Conservation (phyloP, 2,888 invertebrate genomes). For the Xanthorhoe designata region DNA sequence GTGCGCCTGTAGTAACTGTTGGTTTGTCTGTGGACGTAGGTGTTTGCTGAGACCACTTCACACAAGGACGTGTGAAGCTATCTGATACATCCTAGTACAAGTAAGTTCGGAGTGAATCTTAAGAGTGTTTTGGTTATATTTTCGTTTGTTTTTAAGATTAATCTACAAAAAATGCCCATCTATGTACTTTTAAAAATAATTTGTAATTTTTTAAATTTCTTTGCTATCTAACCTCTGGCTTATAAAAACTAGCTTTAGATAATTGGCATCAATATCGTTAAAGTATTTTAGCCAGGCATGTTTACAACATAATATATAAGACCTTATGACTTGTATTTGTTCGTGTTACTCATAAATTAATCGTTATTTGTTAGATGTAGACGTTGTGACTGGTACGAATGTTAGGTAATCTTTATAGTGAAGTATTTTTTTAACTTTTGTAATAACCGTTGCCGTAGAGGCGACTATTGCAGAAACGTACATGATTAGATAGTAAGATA, state of each 20-base stretch:
- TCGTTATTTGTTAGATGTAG: neutral
- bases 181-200: too few relatives aligned
- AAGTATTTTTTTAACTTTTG: neutral
- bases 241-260: neutral
- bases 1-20: conserved; percentile 17
- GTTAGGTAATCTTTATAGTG: neutral
- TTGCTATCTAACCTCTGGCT: neutral
- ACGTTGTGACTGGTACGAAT: neutral
- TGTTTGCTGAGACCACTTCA: conserved; percentile 68
- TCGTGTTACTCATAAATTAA: neutral
- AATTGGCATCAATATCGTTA: neutral
- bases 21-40: conserved; percentile 49
- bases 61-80: conserved; percentile 51
- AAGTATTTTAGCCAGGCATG: neutral
- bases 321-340: neutral
- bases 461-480: too few relatives aligned
- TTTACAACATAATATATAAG: neutral
- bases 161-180: too few relatives aligned
- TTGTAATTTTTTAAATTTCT: neutral
- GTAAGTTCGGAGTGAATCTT: conserved; percentile 30
- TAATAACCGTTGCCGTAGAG: too few relatives aligned
- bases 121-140: conserved; percentile 34
- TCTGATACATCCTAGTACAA: conserved; percentile 46
- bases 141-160: neutral
- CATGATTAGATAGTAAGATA: too few relatives aligned